Conservation (phyloP, 1,140 invertebrate species). For the Pachyrhynchus sulphureomaculatus region DNA sequence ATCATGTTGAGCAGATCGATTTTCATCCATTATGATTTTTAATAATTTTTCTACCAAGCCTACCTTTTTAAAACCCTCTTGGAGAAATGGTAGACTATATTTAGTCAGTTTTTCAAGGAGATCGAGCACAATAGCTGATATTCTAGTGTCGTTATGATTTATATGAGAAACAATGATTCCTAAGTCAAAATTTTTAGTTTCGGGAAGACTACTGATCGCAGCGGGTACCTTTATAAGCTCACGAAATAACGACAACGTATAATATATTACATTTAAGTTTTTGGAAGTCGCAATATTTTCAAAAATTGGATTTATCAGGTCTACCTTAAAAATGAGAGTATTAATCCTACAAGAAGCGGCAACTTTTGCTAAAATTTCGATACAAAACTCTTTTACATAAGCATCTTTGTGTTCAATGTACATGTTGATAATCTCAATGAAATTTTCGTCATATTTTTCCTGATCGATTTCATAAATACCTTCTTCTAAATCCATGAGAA, state of each 20-base stretch:
- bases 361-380: constrained; percentile 31
- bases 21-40: constrained; percentile 30
- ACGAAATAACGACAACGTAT: constrained; percentile 32
- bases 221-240: constrained; percentile 31
- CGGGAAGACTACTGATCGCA: constrained; percentile 24
- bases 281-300: constrained; percentile 30
- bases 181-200: constrained; percentile 29
- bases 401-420: constrained; percentile 34
- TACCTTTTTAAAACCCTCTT: constrained; percentile 25
- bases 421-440: constrained; percentile 33
- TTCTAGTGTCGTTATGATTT: constrained; percentile 24
- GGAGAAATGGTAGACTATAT: constrained; percentile 27
- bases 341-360: constrained; percentile 26
- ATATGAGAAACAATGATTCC: constrained; percentile 25
- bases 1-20: constrained; percentile 14
- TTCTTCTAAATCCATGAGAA: constrained; percentile 29
- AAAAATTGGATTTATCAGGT: constrained; percentile 34
- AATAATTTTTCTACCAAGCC: constrained; percentile 38
- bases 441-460: constrained; percentile 32
- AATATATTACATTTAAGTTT: constrained; percentile 23
- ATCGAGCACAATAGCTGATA: constrained; percentile 17
- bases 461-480: constrained; percentile 35
- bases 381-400: constrained; percentile 33
- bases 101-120: constrained; percentile 34
- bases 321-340: constrained; percentile 30